Evolutionary conservation across 2,888 invertebrate species (phyloP), one percentile per base, ranked within the genome.

Genomic region (Rhagophthalmus giganteus): DNA sequence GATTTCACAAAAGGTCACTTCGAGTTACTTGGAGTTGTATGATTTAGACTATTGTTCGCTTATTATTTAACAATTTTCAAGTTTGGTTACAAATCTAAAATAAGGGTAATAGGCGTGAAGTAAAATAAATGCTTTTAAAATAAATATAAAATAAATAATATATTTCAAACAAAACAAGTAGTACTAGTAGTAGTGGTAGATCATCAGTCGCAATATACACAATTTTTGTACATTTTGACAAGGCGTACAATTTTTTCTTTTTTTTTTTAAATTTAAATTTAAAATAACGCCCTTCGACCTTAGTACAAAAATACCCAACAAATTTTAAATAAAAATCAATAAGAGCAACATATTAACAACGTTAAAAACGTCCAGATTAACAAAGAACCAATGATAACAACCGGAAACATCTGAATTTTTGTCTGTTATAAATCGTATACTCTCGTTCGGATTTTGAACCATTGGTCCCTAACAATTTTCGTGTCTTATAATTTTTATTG

Each of bases 1-100:
- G 69, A 67, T 70, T 52, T 68, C 69, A 71, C 68, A 71, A 68
- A 70, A 74, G 73, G 73, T 73, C 73, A 74, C 73, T 74, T 74
- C 70, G 63, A 68, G 65, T 68, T 67, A 39, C 65, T 69, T 69
- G 66, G 68, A 67, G 67, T 66, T 64, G 63, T 62, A 63, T 60
- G 40, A 55, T 53, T 59, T 59, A 53, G 51, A 53, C 55, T 46
- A 53, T 55, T 50, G 47, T 56, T 54, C 15, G 20, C 39, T 34
- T 39, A 48, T 42, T 20, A 46, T 27, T 12, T 15, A 34, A 44
- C 32, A 37, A 35, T 27, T 45, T 42, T 38, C 39, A 62, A 68
- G 66, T 67, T 67, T 66, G 68, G 68, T 67, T 68, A 68, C 66
- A 63, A 57, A 54, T 38, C 38, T 46, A 52, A 41, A 34, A 45